phyloP scores from a whole-genome alignment of 2,797 vertebrate genomes.

The Melanogrammus aeglefinus region DNA sequence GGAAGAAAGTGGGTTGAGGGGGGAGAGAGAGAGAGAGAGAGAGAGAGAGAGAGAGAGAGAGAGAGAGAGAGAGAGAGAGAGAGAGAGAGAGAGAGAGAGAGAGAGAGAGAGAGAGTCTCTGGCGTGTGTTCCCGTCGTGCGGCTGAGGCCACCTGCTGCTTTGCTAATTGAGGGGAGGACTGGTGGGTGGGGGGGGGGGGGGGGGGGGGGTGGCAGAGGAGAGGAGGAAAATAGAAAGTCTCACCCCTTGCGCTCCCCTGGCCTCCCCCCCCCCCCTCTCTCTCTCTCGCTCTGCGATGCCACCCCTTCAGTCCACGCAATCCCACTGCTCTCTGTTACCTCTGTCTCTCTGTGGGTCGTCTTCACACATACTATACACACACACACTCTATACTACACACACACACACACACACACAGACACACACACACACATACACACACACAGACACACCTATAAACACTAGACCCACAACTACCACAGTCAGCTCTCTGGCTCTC shows the following conservation, averaged over 20 bases:
- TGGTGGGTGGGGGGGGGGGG: no score
- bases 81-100: no score
- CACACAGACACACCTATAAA: background rate
- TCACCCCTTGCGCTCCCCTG: slow-evolving; percentile 60
- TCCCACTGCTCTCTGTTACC: slow-evolving; percentile 44
- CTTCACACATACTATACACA: slow-evolving; percentile 13
- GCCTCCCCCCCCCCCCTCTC: slow-evolving; percentile 35
- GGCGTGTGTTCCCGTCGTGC: slow-evolving; percentile 74
- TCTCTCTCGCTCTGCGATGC: slow-evolving; percentile 33
- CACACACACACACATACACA: slow-evolving; percentile 5
- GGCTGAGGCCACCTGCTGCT: slow-evolving; percentile 89
- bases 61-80: no score
- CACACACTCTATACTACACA: background rate
- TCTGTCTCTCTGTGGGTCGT: slow-evolving; percentile 39
- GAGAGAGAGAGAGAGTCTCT: no score
- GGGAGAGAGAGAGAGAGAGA: slow-evolving; percentile 64
- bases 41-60: slow-evolving; percentile 67
- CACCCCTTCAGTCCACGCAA: slow-evolving; percentile 31
- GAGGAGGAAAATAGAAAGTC: slow-evolving; percentile 66
- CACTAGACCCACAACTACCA: slow-evolving; percentile 27
- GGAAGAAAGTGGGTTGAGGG: slow-evolving; percentile 14
- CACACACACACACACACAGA: background rate
- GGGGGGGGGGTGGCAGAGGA: no score
- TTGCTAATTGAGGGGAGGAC: no score
- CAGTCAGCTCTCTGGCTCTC: slow-evolving; percentile 59